Evolutionary conservation across 2,888 invertebrate genomes (phyloP).

Genomic region (Drosophila rellima): DNA sequence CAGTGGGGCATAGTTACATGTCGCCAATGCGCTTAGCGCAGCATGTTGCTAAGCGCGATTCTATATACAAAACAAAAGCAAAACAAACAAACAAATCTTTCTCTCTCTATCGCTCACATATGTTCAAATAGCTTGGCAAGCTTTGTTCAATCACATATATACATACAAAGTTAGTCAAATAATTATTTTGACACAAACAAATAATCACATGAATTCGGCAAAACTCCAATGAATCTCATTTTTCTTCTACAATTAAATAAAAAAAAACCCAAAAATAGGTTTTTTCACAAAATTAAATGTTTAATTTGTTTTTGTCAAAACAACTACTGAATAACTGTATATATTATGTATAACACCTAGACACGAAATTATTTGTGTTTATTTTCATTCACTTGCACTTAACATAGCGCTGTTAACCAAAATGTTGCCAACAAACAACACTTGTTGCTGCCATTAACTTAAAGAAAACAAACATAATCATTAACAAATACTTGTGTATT

Average conservation of each 20-base stretch:
- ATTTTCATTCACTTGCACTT: slow-evolving; percentile 40
- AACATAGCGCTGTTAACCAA: slow-evolving; percentile 49
- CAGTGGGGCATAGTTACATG: slow-evolving; percentile 32
- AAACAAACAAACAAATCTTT: slow-evolving; percentile 14
- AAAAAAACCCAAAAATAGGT: too few relatives aligned
- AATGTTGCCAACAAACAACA: slow-evolving; percentile 12
- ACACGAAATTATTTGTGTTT: not conserved
- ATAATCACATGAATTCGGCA: too few relatives aligned
- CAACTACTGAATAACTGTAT: not conserved
- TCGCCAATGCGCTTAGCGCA: slow-evolving; percentile 23
- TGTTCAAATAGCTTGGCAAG: not conserved
- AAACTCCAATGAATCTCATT: too few relatives aligned
- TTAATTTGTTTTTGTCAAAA: not conserved
- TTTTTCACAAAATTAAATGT: too few relatives aligned
- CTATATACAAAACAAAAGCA: slow-evolving; percentile 1
- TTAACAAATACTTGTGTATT: slow-evolving; percentile 3
- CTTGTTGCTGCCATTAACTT: slow-evolving; percentile 41
- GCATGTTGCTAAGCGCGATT: slow-evolving; percentile 41
- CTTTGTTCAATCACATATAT: slow-evolving; percentile 6
- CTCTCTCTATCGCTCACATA: not conserved
- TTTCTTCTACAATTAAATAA: too few relatives aligned
- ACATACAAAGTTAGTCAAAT: slow-evolving; percentile 1
- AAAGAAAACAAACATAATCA: slow-evolving; percentile 9
- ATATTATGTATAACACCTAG: not conserved
- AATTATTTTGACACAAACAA: not conserved